Base-by-base conservation (phyloP, 92 coral and sea anemone genomes). In the Porites divaricata region DNA sequence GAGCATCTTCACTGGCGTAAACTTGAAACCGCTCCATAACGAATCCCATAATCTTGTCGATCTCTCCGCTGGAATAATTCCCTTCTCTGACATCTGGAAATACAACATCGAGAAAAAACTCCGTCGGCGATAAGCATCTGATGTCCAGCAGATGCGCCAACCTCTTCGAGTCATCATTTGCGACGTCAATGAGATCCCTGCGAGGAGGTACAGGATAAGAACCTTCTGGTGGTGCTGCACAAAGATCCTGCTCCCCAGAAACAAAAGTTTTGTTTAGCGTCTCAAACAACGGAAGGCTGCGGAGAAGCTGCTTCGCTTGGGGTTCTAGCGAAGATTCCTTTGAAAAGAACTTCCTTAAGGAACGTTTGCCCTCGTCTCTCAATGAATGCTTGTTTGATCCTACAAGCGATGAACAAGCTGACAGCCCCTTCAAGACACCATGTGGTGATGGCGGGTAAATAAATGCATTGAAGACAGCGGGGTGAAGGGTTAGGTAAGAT, bases 101-200 rank as follows among this genome's bases (percentile, higher is more conserved):
- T 51, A 93, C 81, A 14, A 85, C 56, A 16, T 73, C 28, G 52
- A 74, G 69, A 3, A 93, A 86, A 0, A 72, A 70, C 19, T 71
- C 88, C 8, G 80, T 73, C 15, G 74, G 69, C 90, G 25, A 77
- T 22, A 88, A 80, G 20, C 21, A 21, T 24, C 45, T 81, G 19
- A 88, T 88, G 8, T 72, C 92, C n/a, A 87, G 75, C 8, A 85
- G 35, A n/a, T 74, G 70, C 21, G 95, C 92, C 2, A 91, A 81
- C 9, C 14, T 41, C 16, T 75, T 72, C 35, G 88, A 87, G 45
- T 75, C 77, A 64, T 4, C 52, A 9, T 78, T n/a, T n/a, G 54
- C 59, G 17, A 91, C 70, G 64, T 89, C 90, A 26, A 91, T 62
- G 9, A 89, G 77, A 24, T 59, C 80, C 5, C 9, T 53, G 23